Evolutionary conservation across 2,113 vertebrate species (phyloP).

Genomic region (Pseudorasbora parva): DNA sequence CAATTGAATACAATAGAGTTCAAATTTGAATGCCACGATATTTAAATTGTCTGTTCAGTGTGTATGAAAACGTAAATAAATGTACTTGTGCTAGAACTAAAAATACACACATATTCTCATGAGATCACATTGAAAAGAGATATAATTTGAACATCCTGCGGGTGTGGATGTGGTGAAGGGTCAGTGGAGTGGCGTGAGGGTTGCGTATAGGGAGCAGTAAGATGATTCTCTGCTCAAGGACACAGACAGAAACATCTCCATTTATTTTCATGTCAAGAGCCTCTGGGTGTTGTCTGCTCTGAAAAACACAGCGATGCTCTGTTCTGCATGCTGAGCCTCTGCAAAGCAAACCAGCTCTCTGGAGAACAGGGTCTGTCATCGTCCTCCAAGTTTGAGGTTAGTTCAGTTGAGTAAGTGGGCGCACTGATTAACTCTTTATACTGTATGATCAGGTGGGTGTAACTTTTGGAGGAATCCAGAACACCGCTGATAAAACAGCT

Average conservation of each 20-base stretch:
- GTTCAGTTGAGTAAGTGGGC: slow-evolving; percentile 5
- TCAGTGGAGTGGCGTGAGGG: not conserved
- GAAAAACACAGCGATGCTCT: slow-evolving; percentile 56
- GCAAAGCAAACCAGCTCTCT: slow-evolving; percentile 40
- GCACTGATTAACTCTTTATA: slow-evolving; percentile 32
- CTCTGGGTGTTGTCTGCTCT: slow-evolving; percentile 31
- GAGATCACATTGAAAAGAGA: not conserved
- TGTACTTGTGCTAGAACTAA: too few relatives aligned
- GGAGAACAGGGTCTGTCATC: not conserved
- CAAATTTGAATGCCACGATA: too few relatives aligned
- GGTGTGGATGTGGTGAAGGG: not conserved
- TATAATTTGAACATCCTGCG: not conserved
- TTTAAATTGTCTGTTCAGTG: too few relatives aligned
- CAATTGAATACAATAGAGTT: too few relatives aligned
- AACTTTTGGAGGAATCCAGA: slow-evolving; percentile 21
- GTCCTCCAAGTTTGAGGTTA: slow-evolving; percentile 8
- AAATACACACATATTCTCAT: too few relatives aligned
- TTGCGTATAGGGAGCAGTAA: not conserved
- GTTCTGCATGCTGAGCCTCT: slow-evolving; percentile 39
- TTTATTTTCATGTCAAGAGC: slow-evolving; percentile 44
- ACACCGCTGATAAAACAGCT: slow-evolving; percentile 20
- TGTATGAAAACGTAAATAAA: too few relatives aligned
- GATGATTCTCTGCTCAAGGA: slow-evolving; percentile 32
- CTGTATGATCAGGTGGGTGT: not conserved
- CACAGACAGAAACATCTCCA: slow-evolving; percentile 32